A percentile compares a stretch with the other conserved stretches of the same genome.
These are phyloP conservation scores for Melinaea marsaeus DNA, from an alignment of 2,888 invertebrate species.

Conservation along the genomic window DNA sequence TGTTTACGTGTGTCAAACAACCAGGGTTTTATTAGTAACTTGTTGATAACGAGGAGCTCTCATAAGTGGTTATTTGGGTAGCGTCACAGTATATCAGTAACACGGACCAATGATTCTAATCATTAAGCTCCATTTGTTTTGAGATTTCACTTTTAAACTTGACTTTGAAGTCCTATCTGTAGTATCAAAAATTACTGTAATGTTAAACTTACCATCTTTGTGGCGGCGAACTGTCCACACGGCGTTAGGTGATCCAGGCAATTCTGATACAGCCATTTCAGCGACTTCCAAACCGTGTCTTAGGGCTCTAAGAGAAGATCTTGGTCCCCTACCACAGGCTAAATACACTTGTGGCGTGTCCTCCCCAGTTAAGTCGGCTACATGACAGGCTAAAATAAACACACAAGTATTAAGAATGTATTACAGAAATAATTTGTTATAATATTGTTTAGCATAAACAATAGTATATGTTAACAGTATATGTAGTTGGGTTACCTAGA, in stretches of 20 bases:
- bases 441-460: not conserved
- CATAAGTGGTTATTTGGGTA: slow-evolving; percentile 68
- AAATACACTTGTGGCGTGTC: slow-evolving; percentile 99
- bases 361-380: slow-evolving; percentile 97
- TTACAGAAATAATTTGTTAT: not conserved
- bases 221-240: slow-evolving; percentile 99
- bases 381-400: slow-evolving; percentile 82
- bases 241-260: slow-evolving; percentile 99
- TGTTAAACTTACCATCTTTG: slow-evolving; percentile 90
- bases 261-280: slow-evolving; percentile 99
- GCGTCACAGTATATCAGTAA: slow-evolving; percentile 74
- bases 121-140: slow-evolving; percentile 57
- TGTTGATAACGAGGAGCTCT: slow-evolving; percentile 73
- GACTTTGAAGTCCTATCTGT: not conserved
- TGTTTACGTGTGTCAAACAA: slow-evolving; percentile 87
- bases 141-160: not conserved
- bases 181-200: not conserved
- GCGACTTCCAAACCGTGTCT: slow-evolving; percentile 98
- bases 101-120: slow-evolving; percentile 76
- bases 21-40: slow-evolving; percentile 79
- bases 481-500: slow-evolving; percentile 75
- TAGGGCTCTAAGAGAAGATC: slow-evolving; percentile 94
- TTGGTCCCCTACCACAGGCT: slow-evolving; percentile 95
- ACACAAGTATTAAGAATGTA: slow-evolving; percentile 11
- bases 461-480: not conserved